Evolutionary conservation across 2,797 vertebrate genomes (phyloP).

Genomic region (Typhlichthys eigenmanni): DNA sequence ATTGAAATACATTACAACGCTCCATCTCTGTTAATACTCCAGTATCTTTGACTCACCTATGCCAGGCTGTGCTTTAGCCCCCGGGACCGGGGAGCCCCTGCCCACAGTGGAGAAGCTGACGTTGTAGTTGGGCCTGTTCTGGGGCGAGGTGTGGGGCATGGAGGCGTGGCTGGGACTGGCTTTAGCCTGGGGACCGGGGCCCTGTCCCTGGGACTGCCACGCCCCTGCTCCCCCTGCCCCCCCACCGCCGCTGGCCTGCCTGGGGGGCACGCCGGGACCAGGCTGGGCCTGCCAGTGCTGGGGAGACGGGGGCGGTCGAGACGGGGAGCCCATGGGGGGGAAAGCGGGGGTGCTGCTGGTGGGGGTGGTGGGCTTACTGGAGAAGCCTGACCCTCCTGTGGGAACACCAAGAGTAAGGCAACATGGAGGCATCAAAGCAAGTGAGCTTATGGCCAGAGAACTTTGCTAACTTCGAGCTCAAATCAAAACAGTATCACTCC

Average conservation of each 20-base stretch:
- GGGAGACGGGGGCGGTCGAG: conserved; percentile 85
- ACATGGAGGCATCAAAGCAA: neutral
- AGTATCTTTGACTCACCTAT: conserved; percentile 73
- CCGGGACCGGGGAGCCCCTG: conserved; percentile 77
- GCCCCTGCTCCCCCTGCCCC: conserved; percentile 18
- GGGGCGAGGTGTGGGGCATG: conserved; percentile 88
- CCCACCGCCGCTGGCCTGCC: conserved; percentile 71
- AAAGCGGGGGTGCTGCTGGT: conserved; percentile 89
- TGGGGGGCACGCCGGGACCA: conserved; percentile 67
- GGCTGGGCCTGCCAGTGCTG: conserved; percentile 89
- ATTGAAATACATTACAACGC: too few relatives aligned
- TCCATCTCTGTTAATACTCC: too few relatives aligned
- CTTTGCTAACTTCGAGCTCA: neutral
- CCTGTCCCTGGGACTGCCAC: conserved; percentile 69
- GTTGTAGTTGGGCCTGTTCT: conserved; percentile 96
- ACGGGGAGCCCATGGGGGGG: conserved; percentile 89
- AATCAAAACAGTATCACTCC: too few relatives aligned
- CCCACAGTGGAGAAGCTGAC: conserved; percentile 88
- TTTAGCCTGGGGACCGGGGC: conserved; percentile 55
- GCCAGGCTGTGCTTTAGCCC: conserved; percentile 75
- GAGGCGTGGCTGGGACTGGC: conserved; percentile 76
- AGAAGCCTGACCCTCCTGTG: conserved; percentile 87
- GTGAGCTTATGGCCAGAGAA: neutral
- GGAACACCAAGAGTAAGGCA: neutral
- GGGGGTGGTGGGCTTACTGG: conserved; percentile 95